Conservation (phyloP, 2,888 invertebrate species). For the Andrena flavipes region DNA sequence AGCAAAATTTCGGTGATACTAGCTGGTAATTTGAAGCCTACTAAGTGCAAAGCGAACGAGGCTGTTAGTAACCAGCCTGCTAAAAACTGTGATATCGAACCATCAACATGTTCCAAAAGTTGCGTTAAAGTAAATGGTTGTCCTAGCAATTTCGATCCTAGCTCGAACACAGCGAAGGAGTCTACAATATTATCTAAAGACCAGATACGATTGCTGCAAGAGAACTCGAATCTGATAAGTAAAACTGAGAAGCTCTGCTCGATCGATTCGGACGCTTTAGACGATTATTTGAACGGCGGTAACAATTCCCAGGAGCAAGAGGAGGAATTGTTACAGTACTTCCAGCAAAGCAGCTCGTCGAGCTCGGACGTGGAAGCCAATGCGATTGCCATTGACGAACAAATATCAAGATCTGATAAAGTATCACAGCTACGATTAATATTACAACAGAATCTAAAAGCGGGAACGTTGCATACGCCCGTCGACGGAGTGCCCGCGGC, state of each 20-base stretch:
- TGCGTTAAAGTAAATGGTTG: constrained; percentile 75
- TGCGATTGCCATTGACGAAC: constrained; percentile 73
- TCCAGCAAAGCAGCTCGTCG: constrained; percentile 87
- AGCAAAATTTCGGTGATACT: constrained; percentile 77
- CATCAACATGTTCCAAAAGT: constrained; percentile 69
- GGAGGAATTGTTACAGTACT: constrained; percentile 94
- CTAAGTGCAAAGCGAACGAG: constrained; percentile 74
- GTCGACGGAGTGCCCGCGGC: constrained; percentile 68
- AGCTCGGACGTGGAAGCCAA: constrained; percentile 80
- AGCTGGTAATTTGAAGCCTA: constrained; percentile 74
- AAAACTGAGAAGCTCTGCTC: constrained; percentile 87
- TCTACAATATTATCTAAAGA: constrained; percentile 71
- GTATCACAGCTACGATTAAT: constrained; percentile 91
- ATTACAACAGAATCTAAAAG: constrained; percentile 89
- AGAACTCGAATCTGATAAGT: constrained; percentile 68
- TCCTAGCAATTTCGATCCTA: constrained; percentile 53
- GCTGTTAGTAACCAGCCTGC: constrained; percentile 68
- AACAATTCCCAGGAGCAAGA: constrained; percentile 92
- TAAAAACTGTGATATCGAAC: constrained; percentile 77
- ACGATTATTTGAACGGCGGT: constrained; percentile 92
- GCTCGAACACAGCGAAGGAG: constrained; percentile 36
- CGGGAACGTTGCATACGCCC: constrained; percentile 79
- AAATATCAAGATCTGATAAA: constrained; percentile 87
- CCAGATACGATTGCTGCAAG: constrained; percentile 72
- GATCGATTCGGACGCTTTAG: constrained; percentile 92